Evolutionary conservation across 1,140 invertebrate genomes (phyloP).

Genomic region (Caenorhabditis latens): DNA sequence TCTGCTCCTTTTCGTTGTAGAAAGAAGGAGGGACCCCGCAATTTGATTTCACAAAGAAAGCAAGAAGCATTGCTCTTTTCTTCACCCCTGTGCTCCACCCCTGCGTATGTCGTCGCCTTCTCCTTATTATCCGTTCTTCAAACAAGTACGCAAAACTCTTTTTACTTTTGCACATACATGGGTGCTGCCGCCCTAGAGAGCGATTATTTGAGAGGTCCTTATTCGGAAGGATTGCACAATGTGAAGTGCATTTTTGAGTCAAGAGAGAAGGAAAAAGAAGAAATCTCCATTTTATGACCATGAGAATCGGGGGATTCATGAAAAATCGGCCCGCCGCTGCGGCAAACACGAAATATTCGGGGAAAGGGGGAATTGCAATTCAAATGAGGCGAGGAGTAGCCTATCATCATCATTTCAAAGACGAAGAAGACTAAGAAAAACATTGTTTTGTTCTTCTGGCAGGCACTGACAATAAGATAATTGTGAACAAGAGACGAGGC

Average conservation of each 20-base stretch:
- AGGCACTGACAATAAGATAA: constrained; percentile 44
- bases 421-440: neutral
- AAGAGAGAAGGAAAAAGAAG: neutral
- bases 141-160: constrained; percentile 38
- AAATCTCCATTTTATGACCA: no score
- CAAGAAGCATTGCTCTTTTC: neutral
- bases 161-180: neutral
- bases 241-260: constrained; percentile 25
- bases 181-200: neutral
- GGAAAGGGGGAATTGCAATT: neutral
- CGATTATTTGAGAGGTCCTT: constrained; percentile 29
- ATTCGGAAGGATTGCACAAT: neutral
- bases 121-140: constrained; percentile 52
- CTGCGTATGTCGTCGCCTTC: neutral
- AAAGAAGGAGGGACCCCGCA: constrained; percentile 9
- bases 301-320: no score
- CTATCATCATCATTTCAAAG: neutral
- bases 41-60: constrained; percentile 52
- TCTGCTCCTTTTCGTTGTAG: neutral
- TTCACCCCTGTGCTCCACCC: neutral
- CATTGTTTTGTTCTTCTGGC: neutral
- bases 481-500: neutral
- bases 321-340: no score
- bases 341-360: neutral
- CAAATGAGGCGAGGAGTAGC: neutral